phyloP scores from a whole-genome alignment of 2,797 vertebrate genomes.

The Xyrichtys novacula region DNA sequence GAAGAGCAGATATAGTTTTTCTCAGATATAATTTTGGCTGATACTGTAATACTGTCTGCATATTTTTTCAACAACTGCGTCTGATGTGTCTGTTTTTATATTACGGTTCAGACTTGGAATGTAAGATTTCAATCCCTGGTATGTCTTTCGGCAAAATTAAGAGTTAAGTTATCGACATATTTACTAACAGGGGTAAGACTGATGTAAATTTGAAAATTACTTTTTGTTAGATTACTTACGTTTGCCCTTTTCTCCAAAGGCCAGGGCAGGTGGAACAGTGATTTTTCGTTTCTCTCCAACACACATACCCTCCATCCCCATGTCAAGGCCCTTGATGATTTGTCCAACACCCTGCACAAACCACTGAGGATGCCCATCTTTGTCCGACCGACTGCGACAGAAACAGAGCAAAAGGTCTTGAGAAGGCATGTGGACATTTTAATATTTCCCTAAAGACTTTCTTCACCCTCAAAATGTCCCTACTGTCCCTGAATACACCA shows the following conservation, averaged over 20 bases:
- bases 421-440: background rate
- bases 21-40: too few species aligned
- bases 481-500: background rate
- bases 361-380: constrained; percentile 94
- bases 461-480: background rate
- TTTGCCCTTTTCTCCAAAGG: constrained; percentile 91
- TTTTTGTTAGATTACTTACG: constrained; percentile 75
- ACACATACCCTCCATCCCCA: constrained; percentile 95
- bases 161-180: too few species aligned
- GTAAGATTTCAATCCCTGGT: too few species aligned
- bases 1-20: too few species aligned
- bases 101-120: too few species aligned
- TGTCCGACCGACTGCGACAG: constrained; percentile 88
- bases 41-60: too few species aligned
- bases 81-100: too few species aligned
- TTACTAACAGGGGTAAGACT: too few species aligned
- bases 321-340: constrained; percentile 95
- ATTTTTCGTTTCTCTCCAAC: constrained; percentile 94
- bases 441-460: too few species aligned
- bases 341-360: constrained; percentile 95
- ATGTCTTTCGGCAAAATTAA: too few species aligned
- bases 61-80: too few species aligned
- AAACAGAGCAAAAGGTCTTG: background rate
- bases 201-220: background rate
- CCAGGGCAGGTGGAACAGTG: constrained; percentile 89